Base-by-base conservation (phyloP, 2,888 invertebrate species). In the Plebejus anna region DNA sequence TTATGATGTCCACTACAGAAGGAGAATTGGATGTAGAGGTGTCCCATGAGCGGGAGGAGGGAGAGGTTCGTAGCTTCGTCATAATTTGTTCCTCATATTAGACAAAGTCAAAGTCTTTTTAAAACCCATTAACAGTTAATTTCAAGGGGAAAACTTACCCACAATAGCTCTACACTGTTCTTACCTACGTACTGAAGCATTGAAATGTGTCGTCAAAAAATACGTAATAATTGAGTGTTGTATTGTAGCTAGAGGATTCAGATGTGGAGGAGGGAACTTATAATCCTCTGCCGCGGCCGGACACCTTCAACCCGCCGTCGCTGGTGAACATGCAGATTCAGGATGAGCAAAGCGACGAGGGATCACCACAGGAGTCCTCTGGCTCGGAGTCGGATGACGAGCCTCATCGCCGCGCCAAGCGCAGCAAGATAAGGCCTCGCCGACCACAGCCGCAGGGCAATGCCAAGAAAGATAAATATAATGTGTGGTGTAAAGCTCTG, bases 401-500 rank as follows among this genome's bases (percentile, higher is more conserved):
- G 79, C 92, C 88, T 2, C 88, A 89, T 22, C 86, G 88, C 28
- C 89, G 89, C 28, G 86, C 90, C 0, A 96, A 96, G 82, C 95
- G 95, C 78, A 94, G 95, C 9, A 92, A 94, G 76, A 81, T 92
- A 77, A 87, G 90, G 4, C 92, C 88, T 66, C 84, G 86, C 75
- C 84, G 88, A 77, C 87, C 88, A 72, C 83, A 82, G 76, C 83
- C 84, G 75, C 86, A 82, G 77, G 76, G 85, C 16, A 90, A 91
- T 22, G 81, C 91, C 32, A 95, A 94, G 81, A 95, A 94, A 79
- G 96, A 96, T 77, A 96, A 96, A 87, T 97, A 97, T 84, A 96
- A 97, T 87, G 95, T 98, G 80, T 98, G 98, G 98, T 95, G 95
- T 80, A 95, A 94, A 79, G 91, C 95, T 38, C 85, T 95, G 80